Evolutionary conservation across 2,888 invertebrate species (phyloP).

Genomic region (Neuroscelio doddi): DNA sequence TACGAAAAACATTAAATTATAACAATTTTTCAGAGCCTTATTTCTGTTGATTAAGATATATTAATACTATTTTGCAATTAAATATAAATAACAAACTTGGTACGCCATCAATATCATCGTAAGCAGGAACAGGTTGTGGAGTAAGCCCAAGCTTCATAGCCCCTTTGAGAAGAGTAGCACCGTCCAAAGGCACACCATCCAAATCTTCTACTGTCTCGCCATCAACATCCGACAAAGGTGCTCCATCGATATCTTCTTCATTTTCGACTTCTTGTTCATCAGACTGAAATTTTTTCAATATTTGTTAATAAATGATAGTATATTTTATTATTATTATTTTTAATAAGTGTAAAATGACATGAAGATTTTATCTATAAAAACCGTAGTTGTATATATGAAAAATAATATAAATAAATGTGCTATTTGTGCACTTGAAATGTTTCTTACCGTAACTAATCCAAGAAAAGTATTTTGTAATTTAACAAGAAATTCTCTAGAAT

Average conservation of each 20-base stretch:
- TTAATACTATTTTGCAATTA: no score
- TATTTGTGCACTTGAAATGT: no score
- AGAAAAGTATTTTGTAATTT: slow-evolving; percentile 92
- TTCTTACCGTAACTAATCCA: slow-evolving; percentile 76
- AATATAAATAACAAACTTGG: slow-evolving; percentile 75
- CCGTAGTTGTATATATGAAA: no score
- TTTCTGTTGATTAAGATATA: slow-evolving; percentile 1
- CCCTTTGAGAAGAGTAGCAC: slow-evolving; percentile 85
- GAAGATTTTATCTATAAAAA: no score
- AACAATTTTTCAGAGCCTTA: background rate
- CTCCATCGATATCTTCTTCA: slow-evolving; percentile 82
- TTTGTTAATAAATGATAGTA: background rate
- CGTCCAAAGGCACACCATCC: slow-evolving; percentile 82
- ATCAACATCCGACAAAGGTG: slow-evolving; percentile 75
- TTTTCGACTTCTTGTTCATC: slow-evolving; percentile 71
- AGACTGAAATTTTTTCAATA: slow-evolving; percentile 45
- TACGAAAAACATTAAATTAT: background rate
- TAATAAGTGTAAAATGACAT: background rate
- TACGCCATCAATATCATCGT: slow-evolving; percentile 81
- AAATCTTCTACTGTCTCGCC: slow-evolving; percentile 74
- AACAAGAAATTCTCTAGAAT: slow-evolving; percentile 92
- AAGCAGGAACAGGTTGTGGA: slow-evolving; percentile 68
- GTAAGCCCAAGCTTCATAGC: slow-evolving; percentile 75
- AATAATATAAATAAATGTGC: slow-evolving; percentile 4
- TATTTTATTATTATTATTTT: background rate